Evolutionary conservation across 2,888 invertebrate genomes (phyloP).

Genomic region (Drymonia ruficornis): DNA sequence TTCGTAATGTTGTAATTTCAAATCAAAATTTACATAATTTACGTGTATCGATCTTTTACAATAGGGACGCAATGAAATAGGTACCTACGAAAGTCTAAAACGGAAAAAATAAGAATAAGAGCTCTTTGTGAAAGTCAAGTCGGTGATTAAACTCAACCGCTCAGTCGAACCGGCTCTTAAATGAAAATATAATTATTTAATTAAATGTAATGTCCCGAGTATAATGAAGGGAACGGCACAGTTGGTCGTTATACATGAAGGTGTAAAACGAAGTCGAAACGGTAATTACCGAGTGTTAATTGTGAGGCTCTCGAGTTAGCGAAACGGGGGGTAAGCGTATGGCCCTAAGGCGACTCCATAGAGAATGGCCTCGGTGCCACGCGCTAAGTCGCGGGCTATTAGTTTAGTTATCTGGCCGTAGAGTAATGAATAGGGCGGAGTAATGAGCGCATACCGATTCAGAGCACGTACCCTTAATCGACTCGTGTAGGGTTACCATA

Average conservation of each 20-base stretch:
- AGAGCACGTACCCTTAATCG: slow-evolving; percentile 73
- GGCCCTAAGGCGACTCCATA: slow-evolving; percentile 51
- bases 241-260: slow-evolving; percentile 8
- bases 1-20: too few species aligned
- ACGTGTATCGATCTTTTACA: too few species aligned
- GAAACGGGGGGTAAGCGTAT: slow-evolving; percentile 22
- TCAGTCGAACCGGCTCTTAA: not conserved
- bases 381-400: slow-evolving; percentile 68
- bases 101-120: too few species aligned
- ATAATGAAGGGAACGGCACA: slow-evolving; percentile 22
- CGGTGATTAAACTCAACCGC: not conserved
- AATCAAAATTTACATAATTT: too few species aligned
- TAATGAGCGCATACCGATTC: slow-evolving; percentile 78
- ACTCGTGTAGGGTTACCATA: slow-evolving; percentile 45
- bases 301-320: slow-evolving; percentile 34
- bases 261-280: slow-evolving; percentile 27
- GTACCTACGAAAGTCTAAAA: too few species aligned
- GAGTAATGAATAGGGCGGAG: slow-evolving; percentile 76
- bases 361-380: slow-evolving; percentile 63
- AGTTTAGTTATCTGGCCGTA: slow-evolving; percentile 66
- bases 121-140: slow-evolving; percentile 1
- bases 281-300: slow-evolving; percentile 45
- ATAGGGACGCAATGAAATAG: too few species aligned
- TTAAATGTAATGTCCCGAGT: slow-evolving; percentile 25
- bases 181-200: slow-evolving; percentile 26